phyloP scores from a whole-genome alignment of 2,113 vertebrate genomes.

The Electrona antarctica region DNA sequence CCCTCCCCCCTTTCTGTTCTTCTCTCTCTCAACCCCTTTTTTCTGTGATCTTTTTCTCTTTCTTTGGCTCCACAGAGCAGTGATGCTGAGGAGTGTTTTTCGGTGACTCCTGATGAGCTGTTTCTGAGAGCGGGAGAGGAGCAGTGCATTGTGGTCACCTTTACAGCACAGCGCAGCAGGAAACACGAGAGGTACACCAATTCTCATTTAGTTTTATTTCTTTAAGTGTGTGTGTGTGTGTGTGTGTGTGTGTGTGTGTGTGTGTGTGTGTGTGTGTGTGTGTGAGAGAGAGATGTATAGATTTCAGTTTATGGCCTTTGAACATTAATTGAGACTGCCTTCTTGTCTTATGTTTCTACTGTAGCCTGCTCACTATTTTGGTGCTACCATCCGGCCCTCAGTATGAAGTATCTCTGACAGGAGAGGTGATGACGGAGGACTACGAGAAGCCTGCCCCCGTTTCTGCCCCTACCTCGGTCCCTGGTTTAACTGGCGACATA shows the following conservation, averaged over 20 bases:
- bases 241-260: too few relatives aligned
- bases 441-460: slow-evolving; percentile 38
- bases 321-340: neutral
- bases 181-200: slow-evolving; percentile 79
- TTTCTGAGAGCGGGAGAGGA: slow-evolving; percentile 86
- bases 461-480: slow-evolving; percentile 38
- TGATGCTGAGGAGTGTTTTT: slow-evolving; percentile 80
- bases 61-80: slow-evolving; percentile 71
- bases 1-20: neutral
- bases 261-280: too few relatives aligned
- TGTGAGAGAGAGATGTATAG: too few relatives aligned
- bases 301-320: too few relatives aligned
- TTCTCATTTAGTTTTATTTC: too few relatives aligned
- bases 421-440: slow-evolving; percentile 69
- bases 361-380: slow-evolving; percentile 88
- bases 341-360: slow-evolving; percentile 26
- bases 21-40: neutral
- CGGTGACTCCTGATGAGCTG: slow-evolving; percentile 84
- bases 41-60: neutral
- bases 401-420: slow-evolving; percentile 91
- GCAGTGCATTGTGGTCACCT: slow-evolving; percentile 78
- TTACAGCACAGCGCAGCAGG: slow-evolving; percentile 74
- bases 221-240: too few relatives aligned
- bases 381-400: slow-evolving; percentile 93
- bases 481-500: slow-evolving; percentile 65